Conservation (phyloP, 2,113 vertebrate species). For the Alectura lathami region DNA sequence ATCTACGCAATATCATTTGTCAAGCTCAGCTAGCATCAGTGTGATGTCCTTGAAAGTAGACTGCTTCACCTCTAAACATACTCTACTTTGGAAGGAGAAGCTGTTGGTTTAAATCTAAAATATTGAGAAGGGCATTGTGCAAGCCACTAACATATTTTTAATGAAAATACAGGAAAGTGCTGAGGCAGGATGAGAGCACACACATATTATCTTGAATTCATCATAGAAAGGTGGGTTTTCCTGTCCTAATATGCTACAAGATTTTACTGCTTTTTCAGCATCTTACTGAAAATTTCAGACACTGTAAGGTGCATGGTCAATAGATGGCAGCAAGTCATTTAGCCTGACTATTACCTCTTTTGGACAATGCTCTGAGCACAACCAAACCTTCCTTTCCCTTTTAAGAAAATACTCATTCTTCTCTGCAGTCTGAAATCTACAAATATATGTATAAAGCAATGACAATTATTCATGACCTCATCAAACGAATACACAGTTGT, state of each 20-base stretch:
- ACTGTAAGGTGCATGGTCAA: constrained; percentile 69
- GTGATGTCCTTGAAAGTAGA: constrained; percentile 67
- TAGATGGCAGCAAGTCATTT: constrained; percentile 78
- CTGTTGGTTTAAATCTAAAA: constrained; percentile 44
- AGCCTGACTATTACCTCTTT: constrained; percentile 57
- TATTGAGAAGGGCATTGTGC: not conserved
- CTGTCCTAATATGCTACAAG: constrained; percentile 21
- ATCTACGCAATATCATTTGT: constrained; percentile 66
- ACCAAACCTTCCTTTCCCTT: not conserved
- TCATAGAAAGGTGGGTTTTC: not conserved
- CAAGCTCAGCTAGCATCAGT: constrained; percentile 49
- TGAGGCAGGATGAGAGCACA: constrained; percentile 22
- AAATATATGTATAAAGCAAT: not conserved
- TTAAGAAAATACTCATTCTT: not conserved
- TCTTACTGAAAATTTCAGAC: constrained; percentile 58
- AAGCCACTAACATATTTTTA: not conserved
- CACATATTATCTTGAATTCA: constrained; percentile 40
- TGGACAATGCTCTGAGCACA: not conserved
- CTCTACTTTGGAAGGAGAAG: not conserved
- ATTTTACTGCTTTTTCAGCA: constrained; percentile 66
- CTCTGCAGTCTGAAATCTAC: not conserved
- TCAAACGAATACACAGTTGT: not conserved
- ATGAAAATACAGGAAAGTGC: constrained; percentile 23
- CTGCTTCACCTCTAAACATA: constrained; percentile 23
- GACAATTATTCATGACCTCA: not conserved